Evolutionary conservation across 64 coral and sea anemone species (phyloP), one percentile per base, ranked within the genome.

Genomic region (Pachyseris speciosa): DNA sequence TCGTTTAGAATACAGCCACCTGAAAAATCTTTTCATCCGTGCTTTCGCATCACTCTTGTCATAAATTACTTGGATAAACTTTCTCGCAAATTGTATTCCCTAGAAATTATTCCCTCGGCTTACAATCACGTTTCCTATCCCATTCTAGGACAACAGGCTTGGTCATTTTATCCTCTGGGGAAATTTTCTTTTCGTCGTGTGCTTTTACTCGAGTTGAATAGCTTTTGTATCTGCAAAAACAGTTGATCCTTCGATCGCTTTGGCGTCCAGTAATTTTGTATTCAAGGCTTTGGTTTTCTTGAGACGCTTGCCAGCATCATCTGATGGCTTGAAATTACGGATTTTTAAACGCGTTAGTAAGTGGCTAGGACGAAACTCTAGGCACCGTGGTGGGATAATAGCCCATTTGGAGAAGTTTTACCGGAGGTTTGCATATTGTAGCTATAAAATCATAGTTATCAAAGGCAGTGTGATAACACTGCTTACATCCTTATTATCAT

Each of bases 121-220:
- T 71, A 31, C 19, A 73, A 48, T 28, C 8, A 29, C 20, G n/a
- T 24, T 20, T 5, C 9, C 70, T 10, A 74, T 74, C 70, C 70
- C 70, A 44, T 47, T 74, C 1, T 44, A 15, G 40, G 38, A 74
- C 45, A 26, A 20, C 0, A 22, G 27, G n/a, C n/a, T n/a, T n/a
- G n/a, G n/a, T n/a, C 58, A 26, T 61, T 76, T 39, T 61, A 81
- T 81, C 36, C 51, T 63, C 52, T 81, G 49, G 77, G 53, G 53
- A 81, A 61, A 60, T 16, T 61, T 60, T 61, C 53, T 63, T 63
- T 61, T 59, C 28, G 10, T 37, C 34, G 33, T 37, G 37, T 37
- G 53, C 77, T 64, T 81, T 81, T 17, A 40, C 9, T 81, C 8
- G 10, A 64, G 77, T 39, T 63, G 77, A 63, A 61, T 81, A 81